Evolutionary conservation across 2,797 vertebrate genomes (phyloP).

Genomic region (Aythya fuligula): DNA sequence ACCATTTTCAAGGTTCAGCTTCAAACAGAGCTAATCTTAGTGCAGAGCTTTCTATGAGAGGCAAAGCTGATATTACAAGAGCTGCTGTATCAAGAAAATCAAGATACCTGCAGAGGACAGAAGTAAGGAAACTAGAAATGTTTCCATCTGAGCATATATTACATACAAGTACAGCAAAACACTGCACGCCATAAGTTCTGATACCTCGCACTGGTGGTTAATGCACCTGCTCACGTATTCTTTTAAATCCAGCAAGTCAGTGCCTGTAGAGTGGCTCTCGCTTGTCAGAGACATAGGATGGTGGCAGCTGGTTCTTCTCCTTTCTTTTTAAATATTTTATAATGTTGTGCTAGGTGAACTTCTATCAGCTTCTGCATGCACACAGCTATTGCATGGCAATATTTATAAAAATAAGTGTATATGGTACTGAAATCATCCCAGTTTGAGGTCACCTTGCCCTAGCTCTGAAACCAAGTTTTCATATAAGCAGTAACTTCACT

Average conservation of each 20-base stretch:
- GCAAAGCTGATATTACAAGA: background rate
- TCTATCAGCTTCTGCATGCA: background rate
- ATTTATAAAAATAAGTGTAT: background rate
- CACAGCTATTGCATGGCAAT: background rate
- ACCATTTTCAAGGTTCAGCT: background rate
- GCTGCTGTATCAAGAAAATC: background rate
- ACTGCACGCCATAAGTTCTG: background rate
- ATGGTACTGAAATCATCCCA: background rate
- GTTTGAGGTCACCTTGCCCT: background rate
- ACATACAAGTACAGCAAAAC: background rate
- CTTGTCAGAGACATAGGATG: background rate
- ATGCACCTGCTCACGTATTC: rapidly evolving
- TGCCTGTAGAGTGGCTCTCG: background rate
- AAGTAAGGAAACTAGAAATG: background rate
- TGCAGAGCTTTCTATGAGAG: background rate
- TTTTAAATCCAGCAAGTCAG: background rate
- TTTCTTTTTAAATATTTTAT: background rate
- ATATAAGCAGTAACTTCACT: background rate
- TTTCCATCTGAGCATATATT: background rate
- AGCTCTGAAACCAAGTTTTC: background rate
- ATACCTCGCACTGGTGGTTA: rapidly evolving
- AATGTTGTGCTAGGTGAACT: background rate
- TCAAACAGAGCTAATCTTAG: background rate
- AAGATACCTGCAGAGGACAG: background rate
- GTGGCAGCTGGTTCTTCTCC: background rate